phyloP scores from a whole-genome alignment of 30 jellyfish, hydroid and myxozoan genomes.

The Turritopsis rubra region DNA sequence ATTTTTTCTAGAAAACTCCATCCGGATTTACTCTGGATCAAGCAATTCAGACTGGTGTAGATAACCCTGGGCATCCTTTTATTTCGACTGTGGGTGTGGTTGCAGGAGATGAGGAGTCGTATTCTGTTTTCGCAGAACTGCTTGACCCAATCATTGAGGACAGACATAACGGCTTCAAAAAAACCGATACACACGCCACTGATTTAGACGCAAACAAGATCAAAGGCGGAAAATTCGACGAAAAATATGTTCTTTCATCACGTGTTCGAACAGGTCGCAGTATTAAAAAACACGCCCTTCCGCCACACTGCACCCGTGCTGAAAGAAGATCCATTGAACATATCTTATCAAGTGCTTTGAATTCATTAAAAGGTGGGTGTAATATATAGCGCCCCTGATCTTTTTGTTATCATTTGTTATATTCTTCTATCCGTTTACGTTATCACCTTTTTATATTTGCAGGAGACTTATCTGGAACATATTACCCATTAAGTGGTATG shows the following conservation, averaged over 20 bases:
- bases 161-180: slow-evolving; percentile 62
- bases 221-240: slow-evolving; percentile 72
- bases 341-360: slow-evolving; percentile 39
- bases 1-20: slow-evolving; percentile 38
- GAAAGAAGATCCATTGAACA: slow-evolving; percentile 63
- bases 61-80: slow-evolving; percentile 83
- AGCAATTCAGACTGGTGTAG: slow-evolving; percentile 79
- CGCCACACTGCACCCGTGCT: slow-evolving; percentile 86
- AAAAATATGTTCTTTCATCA: slow-evolving; percentile 57
- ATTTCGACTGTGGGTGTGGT: slow-evolving; percentile 67
- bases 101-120: slow-evolving; percentile 77
- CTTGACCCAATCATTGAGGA: slow-evolving; percentile 68
- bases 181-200: slow-evolving; percentile 45
- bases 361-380: slow-evolving; percentile 15
- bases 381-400: not conserved
- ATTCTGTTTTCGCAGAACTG: slow-evolving; percentile 53
- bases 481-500: slow-evolving; percentile 62
- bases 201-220: slow-evolving; percentile 65
- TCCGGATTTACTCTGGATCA: slow-evolving; percentile 58
- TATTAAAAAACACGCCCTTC: slow-evolving; percentile 54
- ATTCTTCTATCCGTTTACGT: not conserved
- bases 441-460: slow-evolving; percentile 5
- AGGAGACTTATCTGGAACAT: slow-evolving; percentile 51
- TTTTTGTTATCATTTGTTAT: not conserved
- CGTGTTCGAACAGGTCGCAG: slow-evolving; percentile 78